Evolutionary conservation across 2,113 vertebrate species (phyloP).

Genomic region (Charadrius vociferus): DNA sequence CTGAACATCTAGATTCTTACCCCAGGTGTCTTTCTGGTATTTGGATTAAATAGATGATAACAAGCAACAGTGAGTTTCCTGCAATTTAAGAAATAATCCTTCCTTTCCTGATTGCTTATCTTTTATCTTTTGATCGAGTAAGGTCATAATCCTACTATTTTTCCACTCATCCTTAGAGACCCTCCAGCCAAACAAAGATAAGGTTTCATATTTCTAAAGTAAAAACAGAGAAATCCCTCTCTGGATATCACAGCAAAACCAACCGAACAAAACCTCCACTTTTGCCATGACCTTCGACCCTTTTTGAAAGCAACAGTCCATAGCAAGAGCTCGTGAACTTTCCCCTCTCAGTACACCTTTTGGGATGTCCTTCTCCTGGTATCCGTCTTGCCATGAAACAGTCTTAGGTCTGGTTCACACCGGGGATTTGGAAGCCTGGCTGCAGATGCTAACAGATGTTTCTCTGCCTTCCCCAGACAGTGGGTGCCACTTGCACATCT

Average conservation of each 20-base stretch:
- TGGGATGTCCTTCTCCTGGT: background rate
- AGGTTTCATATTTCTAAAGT: background rate
- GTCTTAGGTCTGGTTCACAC: background rate
- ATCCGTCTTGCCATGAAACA: background rate
- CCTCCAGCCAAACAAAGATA: background rate
- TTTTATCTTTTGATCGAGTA: background rate
- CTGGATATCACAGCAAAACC: background rate
- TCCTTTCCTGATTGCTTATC: background rate
- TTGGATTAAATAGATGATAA: slow-evolving; percentile 28
- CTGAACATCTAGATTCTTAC: background rate
- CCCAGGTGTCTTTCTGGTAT: background rate
- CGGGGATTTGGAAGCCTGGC: background rate
- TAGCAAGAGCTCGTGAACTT: background rate
- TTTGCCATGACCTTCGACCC: background rate
- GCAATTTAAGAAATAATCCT: slow-evolving; percentile 3
- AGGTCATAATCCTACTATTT: background rate
- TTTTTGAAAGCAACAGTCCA: background rate
- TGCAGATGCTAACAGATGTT: slow-evolving; percentile 13
- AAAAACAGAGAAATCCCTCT: background rate
- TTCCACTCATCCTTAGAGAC: background rate
- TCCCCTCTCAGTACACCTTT: background rate
- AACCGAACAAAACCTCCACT: background rate
- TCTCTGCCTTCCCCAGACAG: background rate
- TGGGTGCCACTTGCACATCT: background rate
- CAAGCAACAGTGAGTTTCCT: background rate